phyloP scores from a whole-genome alignment of 2,113 vertebrate species.

The Dicaeum eximium region DNA sequence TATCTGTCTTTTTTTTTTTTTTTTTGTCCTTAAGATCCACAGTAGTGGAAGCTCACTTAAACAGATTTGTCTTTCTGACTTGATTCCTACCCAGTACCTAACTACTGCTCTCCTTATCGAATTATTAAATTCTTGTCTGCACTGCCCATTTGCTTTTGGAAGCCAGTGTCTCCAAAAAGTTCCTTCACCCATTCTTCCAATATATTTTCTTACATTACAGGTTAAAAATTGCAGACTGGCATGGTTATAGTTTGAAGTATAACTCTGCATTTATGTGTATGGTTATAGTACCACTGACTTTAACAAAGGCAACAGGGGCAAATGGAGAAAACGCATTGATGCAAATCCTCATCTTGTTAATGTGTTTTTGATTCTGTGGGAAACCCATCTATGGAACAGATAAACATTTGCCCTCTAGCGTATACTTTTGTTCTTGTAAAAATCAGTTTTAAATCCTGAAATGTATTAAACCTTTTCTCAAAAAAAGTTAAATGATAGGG shows the following conservation, averaged over 20 bases:
- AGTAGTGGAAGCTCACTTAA: background rate
- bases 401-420: background rate
- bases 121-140: background rate
- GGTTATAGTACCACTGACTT: background rate
- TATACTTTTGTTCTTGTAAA: background rate
- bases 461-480: background rate
- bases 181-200: background rate
- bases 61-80: background rate
- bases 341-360: background rate
- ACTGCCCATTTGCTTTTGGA: background rate
- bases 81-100: background rate
- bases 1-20: background rate
- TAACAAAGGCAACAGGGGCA: background rate
- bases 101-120: background rate
- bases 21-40: accelerated
- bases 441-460: background rate
- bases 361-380: background rate
- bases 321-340: background rate
- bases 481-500: background rate
- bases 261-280: background rate
- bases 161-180: background rate
- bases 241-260: background rate
- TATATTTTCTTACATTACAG: background rate
- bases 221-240: background rate
- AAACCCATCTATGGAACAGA: background rate